These are phyloP conservation scores for Aleiodes testaceus DNA, from an alignment of 2,888 invertebrate species.

Conservation along the genomic window DNA sequence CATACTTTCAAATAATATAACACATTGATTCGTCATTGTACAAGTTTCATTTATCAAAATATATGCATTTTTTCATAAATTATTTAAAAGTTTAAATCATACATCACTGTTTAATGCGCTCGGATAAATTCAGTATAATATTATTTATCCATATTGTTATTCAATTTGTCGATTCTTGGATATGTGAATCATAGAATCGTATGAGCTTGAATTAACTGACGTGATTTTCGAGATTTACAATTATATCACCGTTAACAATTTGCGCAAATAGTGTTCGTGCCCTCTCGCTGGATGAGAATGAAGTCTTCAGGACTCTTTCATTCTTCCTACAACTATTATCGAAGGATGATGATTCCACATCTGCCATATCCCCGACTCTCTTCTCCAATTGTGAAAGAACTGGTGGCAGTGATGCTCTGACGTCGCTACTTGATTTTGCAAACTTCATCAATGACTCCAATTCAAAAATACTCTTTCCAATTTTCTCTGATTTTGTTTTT, in stretches of 20 bases:
- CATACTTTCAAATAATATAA: neutral
- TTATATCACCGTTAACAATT: conserved; percentile 61
- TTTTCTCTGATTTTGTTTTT: conserved; percentile 67
- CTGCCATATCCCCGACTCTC: conserved; percentile 61
- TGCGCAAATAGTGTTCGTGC: conserved; percentile 66
- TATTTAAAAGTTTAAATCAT: conserved; percentile 31
- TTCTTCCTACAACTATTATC: neutral
- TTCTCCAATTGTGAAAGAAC: conserved; percentile 55
- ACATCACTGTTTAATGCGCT: conserved; percentile 9
- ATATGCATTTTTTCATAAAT: conserved; percentile 2
- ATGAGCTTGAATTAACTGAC: conserved; percentile 42
- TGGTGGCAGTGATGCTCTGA: conserved; percentile 52
- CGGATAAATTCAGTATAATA: too few species aligned
- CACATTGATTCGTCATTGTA: too few species aligned
- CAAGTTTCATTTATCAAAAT: neutral
- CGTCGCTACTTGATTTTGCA: conserved; percentile 63
- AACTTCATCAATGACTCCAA: conserved; percentile 55
- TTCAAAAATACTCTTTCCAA: conserved; percentile 51
- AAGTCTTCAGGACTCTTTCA: conserved; percentile 33
- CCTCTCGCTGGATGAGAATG: conserved; percentile 55
- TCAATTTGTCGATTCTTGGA: neutral
- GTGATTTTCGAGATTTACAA: conserved; percentile 53
- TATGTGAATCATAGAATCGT: conserved; percentile 1
- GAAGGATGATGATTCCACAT: conserved; percentile 45
- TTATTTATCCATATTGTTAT: neutral